Base-by-base conservation (phyloP, 2,888 invertebrate species). In the Priapulus caudatus region DNA sequence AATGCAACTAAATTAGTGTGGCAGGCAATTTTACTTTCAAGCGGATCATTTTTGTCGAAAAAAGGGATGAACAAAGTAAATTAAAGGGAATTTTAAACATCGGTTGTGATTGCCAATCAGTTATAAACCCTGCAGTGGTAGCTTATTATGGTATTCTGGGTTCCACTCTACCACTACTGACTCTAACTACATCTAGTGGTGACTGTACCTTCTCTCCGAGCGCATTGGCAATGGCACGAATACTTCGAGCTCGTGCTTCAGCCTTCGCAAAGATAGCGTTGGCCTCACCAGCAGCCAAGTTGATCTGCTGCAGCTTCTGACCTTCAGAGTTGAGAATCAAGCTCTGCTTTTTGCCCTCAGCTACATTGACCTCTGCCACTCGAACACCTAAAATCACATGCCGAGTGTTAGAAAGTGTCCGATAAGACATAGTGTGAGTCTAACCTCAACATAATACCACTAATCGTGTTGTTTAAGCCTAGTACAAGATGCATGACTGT, bases 241-340 rank as follows among this genome's bases (percentile, higher is more conserved):
- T 78, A 2, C 92, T 87, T 51, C 80, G 79, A 0, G 95, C 86
- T 63, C 91, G 78, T 2, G 97, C 97, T 64, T 85, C 82, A 0
- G 97, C 93, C 57, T 88, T 83, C 0, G 88, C 83, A 16, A 91
- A 67, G 72, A 95, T 80, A 1, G 91, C 95, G 56, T 86, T 79
- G 1, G 95, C 93, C 69, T 47, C 58, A 69, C 92, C 93, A 54
- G 78, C 79, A 1, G 93, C 95, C 69, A 84, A 82, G 72, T 97
- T 97, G 56, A 97, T 90, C 67, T 90, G 84, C 71, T 97, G 95
- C 64, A 86, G 83, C 61, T 85, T 83, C 62, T 87, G 85, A 43
- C 95, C 98, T 79, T 99, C 97, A 54, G 93, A 97, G 2, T 85
- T 86, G 53, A 98, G 77, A 72, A 98, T 93, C 64, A 86, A 79